Percentiles rank a stretch among this genome's conserved stretches.
Conservation (phyloP, 2,888 invertebrate genomes). For the Lasioglossum lativentre region DNA sequence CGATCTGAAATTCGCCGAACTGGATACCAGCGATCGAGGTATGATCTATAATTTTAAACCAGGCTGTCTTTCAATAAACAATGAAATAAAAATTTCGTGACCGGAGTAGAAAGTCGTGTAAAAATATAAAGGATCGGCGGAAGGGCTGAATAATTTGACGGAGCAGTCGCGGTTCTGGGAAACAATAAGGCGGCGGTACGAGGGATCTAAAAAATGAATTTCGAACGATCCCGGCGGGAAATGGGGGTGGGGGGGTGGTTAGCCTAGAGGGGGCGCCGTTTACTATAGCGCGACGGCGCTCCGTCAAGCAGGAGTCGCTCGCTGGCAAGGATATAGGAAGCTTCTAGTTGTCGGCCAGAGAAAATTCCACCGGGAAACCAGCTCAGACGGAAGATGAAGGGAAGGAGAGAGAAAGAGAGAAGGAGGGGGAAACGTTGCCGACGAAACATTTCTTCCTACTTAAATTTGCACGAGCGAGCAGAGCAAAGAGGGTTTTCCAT, state of each 20-base stretch:
- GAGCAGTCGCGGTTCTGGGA: neutral
- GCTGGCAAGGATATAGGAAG: slow-evolving; percentile 30
- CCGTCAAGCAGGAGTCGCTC: slow-evolving; percentile 53
- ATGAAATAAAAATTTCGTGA: neutral
- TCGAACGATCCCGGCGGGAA: slow-evolving; percentile 28
- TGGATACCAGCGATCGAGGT: neutral
- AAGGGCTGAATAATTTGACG: neutral
- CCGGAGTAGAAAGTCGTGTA: neutral
- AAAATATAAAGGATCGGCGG: neutral
- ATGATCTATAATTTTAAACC: neutral
- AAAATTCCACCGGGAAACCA: slow-evolving; percentile 54
- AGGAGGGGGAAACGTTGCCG: slow-evolving; percentile 42
- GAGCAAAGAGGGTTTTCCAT: slow-evolving; percentile 56
- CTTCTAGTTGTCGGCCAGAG: neutral
- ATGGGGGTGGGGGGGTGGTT: neutral
- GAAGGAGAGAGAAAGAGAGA: slow-evolving; percentile 22
- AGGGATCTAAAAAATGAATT: slow-evolving; percentile 40
- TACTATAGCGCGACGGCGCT: slow-evolving; percentile 38
- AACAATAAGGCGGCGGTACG: neutral
- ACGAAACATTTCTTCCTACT: slow-evolving; percentile 66
- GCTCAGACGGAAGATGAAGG: slow-evolving; percentile 24
- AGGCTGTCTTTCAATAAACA: neutral
- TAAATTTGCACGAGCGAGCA: slow-evolving; percentile 70
- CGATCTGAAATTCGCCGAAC: too few species aligned
- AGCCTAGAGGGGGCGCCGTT: slow-evolving; percentile 29